These are phyloP conservation scores for Nephila pilipes DNA, from an alignment of 1,140 invertebrate genomes.

Conservation along the genomic window DNA sequence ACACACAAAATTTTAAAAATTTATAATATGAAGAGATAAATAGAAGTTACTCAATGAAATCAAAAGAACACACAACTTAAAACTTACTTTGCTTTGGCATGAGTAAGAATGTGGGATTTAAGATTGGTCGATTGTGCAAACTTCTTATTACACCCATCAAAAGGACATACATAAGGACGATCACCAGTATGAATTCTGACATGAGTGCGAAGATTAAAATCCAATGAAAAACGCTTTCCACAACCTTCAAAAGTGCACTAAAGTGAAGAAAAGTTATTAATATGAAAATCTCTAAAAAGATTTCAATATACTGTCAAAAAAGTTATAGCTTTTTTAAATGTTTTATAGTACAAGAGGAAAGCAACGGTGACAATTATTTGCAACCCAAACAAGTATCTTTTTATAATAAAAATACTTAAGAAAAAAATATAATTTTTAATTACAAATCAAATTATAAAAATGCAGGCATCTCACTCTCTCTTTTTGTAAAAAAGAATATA, in stretches of 20 bases:
- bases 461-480: too few species aligned
- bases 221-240: constrained; percentile 97
- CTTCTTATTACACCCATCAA: constrained; percentile 99
- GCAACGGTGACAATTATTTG: neutral
- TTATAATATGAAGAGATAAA: too few species aligned
- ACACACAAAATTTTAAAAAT: too few species aligned
- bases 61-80: neutral
- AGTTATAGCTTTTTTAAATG: too few species aligned
- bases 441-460: too few species aligned
- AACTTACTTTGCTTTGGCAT: constrained; percentile 92
- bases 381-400: too few species aligned
- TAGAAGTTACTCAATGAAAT: neutral
- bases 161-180: constrained; percentile 97
- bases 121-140: constrained; percentile 99
- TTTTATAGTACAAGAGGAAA: neutral
- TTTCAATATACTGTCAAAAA: neutral
- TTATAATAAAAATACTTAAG: too few species aligned
- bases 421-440: too few species aligned
- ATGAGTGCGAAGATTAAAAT: constrained; percentile 97
- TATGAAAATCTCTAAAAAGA: neutral
- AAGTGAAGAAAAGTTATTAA: constrained; percentile 80
- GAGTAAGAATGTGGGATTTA: constrained; percentile 98
- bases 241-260: constrained; percentile 99
- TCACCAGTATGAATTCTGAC: constrained; percentile 98
- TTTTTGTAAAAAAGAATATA: too few species aligned